These are phyloP conservation scores for Diglossa cyanea DNA, from an alignment of 2,797 vertebrate species.

Conservation along the genomic window DNA sequence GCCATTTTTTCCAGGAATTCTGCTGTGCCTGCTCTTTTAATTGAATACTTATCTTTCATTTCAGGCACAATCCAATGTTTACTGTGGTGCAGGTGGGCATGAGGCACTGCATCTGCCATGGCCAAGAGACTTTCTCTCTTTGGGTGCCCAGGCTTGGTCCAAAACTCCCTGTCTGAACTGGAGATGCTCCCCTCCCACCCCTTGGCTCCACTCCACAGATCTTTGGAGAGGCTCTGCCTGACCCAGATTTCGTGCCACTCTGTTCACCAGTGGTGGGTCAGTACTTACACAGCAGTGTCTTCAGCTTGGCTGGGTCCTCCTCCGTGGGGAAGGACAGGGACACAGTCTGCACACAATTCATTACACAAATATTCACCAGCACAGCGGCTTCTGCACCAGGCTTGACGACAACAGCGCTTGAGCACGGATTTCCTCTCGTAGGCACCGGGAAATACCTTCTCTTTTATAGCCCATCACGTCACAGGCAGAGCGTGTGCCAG, in stretches of 20 bases:
- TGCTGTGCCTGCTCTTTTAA: not conserved
- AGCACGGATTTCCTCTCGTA: not conserved
- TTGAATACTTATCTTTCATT: not conserved
- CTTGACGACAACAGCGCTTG: fast-evolving
- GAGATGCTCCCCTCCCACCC: not conserved
- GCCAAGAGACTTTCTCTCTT: not conserved
- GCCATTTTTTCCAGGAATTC: not conserved
- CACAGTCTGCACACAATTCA: not conserved
- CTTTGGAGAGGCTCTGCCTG: not conserved
- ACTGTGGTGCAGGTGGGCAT: not conserved
- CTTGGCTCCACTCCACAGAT: fast-evolving
- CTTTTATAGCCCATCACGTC: not conserved
- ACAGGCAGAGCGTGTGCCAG: not conserved
- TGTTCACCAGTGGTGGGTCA: not conserved
- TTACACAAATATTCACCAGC: not conserved
- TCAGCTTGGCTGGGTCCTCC: not conserved
- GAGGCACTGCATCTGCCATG: not conserved
- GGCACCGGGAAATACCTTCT: not conserved
- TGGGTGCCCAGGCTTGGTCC: not conserved
- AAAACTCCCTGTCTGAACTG: not conserved
- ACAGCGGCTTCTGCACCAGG: not conserved
- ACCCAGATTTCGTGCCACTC: not conserved
- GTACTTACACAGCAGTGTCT: conserved; percentile 34
- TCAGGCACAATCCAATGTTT: not conserved
- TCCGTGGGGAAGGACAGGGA: not conserved